Evolutionary conservation across 2,797 vertebrate genomes (phyloP).

Genomic region (Echeneis naucrates): DNA sequence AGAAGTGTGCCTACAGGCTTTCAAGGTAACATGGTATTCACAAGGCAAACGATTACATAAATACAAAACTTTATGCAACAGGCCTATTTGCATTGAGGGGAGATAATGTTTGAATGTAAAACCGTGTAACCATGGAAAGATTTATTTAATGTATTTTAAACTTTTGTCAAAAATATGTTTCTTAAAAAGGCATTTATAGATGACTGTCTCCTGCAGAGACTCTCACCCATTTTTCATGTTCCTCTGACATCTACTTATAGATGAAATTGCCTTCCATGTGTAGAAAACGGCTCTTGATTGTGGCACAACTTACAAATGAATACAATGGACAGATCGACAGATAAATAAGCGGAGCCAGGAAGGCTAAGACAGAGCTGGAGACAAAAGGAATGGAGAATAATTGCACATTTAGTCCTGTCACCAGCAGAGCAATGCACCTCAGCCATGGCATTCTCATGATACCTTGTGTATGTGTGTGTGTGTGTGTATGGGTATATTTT

Average conservation of each 20-base stretch:
- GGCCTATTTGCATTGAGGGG: neutral
- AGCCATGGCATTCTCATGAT: slow-evolving; percentile 61
- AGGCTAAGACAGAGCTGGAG: slow-evolving; percentile 59
- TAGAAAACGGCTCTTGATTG: slow-evolving; percentile 51
- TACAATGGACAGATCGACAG: slow-evolving; percentile 53
- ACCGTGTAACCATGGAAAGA: neutral
- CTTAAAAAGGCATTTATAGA: neutral
- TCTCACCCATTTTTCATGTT: slow-evolving; percentile 7
- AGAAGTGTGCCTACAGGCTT: neutral
- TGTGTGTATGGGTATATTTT: slow-evolving; percentile 18
- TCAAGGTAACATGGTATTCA: slow-evolving; percentile 1
- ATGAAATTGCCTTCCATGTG: slow-evolving; percentile 42
- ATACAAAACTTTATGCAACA: slow-evolving; percentile 6
- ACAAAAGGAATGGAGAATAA: slow-evolving; percentile 74
- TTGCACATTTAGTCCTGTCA: slow-evolving; percentile 74
- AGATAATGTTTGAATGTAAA: slow-evolving; percentile 4
- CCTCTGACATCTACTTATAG: slow-evolving; percentile 13
- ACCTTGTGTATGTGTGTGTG: neutral
- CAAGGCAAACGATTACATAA: neutral
- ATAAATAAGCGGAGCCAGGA: slow-evolving; percentile 56
- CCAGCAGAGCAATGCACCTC: slow-evolving; percentile 52
- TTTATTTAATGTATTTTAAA: slow-evolving; percentile 18
- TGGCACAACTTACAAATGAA: slow-evolving; percentile 26
- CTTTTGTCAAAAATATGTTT: slow-evolving; percentile 9
- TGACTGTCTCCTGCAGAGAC: slow-evolving; percentile 7